A percentile compares a stretch with the other conserved stretches of the same genome.
Evolutionary conservation across 2,797 vertebrate genomes (phyloP).

Genomic region (Acridotheres tristis): DNA sequence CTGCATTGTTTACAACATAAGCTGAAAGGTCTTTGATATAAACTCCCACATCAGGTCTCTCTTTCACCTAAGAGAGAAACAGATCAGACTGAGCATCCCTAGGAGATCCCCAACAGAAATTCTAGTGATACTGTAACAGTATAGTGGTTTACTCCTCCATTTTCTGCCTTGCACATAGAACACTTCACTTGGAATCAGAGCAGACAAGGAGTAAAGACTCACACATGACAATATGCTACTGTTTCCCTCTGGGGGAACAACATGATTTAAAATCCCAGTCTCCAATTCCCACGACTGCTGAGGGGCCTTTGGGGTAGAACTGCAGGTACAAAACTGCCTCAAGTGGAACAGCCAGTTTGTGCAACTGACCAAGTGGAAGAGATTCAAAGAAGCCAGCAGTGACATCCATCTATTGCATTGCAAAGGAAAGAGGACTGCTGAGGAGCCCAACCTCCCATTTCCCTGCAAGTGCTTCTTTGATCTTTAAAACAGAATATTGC

Average conservation of each 20-base stretch:
- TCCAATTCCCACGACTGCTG: background rate
- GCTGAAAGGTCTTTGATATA: constrained; percentile 98
- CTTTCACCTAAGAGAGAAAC: constrained; percentile 88
- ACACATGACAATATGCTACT: background rate
- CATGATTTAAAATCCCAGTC: background rate
- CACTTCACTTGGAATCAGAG: background rate
- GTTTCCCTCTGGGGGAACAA: background rate
- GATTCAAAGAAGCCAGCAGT: background rate
- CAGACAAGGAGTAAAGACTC: background rate
- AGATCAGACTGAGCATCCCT: background rate
- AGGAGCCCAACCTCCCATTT: background rate
- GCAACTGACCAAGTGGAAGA: background rate
- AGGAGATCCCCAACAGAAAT: background rate
- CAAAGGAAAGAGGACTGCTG: background rate
- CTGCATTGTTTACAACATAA: constrained; percentile 97
- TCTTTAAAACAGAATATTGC: background rate
- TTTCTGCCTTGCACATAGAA: background rate
- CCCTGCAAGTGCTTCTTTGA: background rate
- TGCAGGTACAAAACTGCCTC: background rate
- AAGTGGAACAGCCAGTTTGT: background rate
- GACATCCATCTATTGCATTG: background rate
- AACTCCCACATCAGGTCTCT: constrained; percentile 97
- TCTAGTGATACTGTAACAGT: background rate
- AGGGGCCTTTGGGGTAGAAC: background rate
- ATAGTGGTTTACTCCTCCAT: background rate